phyloP scores from a whole-genome alignment of 2,113 vertebrate species.

The Todiramphus saurophagus region DNA sequence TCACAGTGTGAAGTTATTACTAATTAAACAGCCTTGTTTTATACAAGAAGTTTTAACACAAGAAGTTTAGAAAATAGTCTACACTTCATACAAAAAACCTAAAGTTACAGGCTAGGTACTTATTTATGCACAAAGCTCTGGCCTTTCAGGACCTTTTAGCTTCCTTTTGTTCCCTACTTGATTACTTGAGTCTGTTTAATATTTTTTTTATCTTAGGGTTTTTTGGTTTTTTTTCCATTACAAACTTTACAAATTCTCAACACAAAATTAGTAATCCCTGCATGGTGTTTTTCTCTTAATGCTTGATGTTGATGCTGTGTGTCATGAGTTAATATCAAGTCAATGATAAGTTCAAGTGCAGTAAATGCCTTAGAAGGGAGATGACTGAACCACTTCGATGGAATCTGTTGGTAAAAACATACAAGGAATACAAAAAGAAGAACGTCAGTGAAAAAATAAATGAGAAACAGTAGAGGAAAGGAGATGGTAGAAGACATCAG shows the following conservation, averaged over 20 bases:
- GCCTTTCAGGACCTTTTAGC: background rate
- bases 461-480: background rate
- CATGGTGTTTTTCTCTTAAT: background rate
- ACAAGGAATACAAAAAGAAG: background rate
- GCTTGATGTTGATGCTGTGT: background rate
- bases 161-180: background rate
- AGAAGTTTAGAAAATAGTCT: background rate
- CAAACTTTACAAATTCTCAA: background rate
- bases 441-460: background rate
- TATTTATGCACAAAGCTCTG: background rate
- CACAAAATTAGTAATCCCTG: background rate
- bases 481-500: background rate
- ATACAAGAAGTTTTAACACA: background rate
- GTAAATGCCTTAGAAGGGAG: background rate
- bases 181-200: background rate
- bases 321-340: background rate
- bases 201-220: background rate
- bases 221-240: background rate
- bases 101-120: background rate
- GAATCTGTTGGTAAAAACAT: background rate
- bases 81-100: background rate
- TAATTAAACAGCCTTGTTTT: constrained; percentile 30
- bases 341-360: background rate
- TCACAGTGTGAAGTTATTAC: background rate
- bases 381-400: background rate